phyloP scores from a whole-genome alignment of 2,113 vertebrate genomes.

The Ardeotis arabs region DNA sequence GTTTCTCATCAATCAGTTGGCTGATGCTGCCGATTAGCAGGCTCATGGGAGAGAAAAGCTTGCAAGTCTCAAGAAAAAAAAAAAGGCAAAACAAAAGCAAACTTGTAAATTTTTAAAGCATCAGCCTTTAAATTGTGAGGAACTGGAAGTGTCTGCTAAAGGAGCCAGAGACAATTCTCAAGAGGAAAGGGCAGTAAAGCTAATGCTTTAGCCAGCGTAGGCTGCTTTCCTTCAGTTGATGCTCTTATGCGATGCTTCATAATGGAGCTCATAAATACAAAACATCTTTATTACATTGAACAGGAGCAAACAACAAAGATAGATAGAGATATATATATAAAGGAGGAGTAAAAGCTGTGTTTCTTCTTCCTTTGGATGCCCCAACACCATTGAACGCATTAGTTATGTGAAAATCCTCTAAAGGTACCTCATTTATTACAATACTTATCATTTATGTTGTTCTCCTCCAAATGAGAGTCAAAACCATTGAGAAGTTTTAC shows the following conservation, averaged over 20 bases:
- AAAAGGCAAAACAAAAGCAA: background rate
- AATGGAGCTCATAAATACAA: background rate
- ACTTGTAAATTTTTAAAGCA: background rate
- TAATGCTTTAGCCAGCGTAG: background rate
- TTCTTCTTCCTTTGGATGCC: background rate
- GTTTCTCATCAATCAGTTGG: background rate
- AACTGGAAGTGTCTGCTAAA: background rate
- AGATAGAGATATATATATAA: background rate
- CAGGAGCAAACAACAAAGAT: background rate
- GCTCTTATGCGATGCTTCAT: background rate
- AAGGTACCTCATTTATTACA: background rate
- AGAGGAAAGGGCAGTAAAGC: background rate
- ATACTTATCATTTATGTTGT: background rate
- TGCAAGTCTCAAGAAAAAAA: background rate
- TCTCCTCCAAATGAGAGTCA: background rate
- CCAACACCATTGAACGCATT: background rate
- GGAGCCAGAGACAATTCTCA: background rate
- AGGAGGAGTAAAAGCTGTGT: background rate
- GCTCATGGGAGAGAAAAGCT: background rate
- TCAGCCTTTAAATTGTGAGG: background rate
- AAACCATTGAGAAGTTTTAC: background rate
- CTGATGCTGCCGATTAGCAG: background rate
- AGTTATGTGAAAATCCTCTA: background rate
- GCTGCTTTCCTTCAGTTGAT: background rate
- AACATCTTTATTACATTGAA: background rate